Base-by-base conservation (phyloP, 2,113 vertebrate species). In the Aepyceros melampus region DNA sequence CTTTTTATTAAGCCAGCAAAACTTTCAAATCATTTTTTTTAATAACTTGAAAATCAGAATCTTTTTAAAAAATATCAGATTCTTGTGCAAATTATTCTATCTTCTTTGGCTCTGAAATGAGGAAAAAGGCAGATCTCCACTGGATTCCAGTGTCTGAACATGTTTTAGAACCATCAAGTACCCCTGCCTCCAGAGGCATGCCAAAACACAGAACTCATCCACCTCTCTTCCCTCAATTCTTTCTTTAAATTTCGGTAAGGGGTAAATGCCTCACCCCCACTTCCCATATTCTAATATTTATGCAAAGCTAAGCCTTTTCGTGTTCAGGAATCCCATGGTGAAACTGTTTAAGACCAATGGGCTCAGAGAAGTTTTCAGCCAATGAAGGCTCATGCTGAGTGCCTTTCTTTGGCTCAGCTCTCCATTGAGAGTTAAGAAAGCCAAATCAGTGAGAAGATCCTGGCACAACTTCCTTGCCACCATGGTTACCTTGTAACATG, bases 1-100 rank as follows among this genome's bases (percentile, higher is more conserved):
- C 99, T 98, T 99, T 99, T 99, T 99, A 99, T 99, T 99, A 99
- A 99, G 99, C 98, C 98, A 98, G 98, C 96, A 98, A 99, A 99
- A 99, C 98, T 99, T 99, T 99, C 87, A 97, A 99, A 98, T 98
- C 93, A 74, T 98, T 74, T 71, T 92, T 96, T 87, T 43, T 11
- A 81, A 82, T 55, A 92, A 94, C 76, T 96, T 98, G 97, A 98
- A 98, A 98, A 97, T 98, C 95, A 96, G 97, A 97, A 98, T 98
- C 96, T 93, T 64, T 97, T 76, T 97, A 95, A 21, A 96, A 98
- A 79, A 96, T 97, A 97, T 98, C 97, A 98, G 92, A 98, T 97
- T 98, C 96, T 97, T 97, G 92, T 92, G 92, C 87, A 95, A 98
- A 96, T 98, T 98, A 97, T 97, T 97, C 85, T 97, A 96, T 98